Percentiles rank a stretch among this genome's conserved stretches.
phyloP scores from a whole-genome alignment of 2,888 invertebrate genomes.

The Geophilus truncorum region DNA sequence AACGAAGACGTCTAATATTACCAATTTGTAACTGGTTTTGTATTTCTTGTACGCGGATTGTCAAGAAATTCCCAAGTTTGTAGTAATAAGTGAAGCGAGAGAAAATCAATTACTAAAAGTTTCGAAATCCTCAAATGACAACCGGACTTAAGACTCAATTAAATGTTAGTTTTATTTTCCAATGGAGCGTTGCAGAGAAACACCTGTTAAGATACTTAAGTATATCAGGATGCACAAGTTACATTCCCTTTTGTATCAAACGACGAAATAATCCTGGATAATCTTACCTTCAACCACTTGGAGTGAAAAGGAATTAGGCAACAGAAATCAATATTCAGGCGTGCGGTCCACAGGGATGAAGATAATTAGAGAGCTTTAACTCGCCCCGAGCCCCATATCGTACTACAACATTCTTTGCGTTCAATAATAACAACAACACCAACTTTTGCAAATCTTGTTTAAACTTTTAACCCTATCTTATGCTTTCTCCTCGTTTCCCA shows the following conservation, averaged over 20 bases:
- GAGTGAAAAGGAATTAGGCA: conserved; percentile 13
- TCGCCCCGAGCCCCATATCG: not conserved
- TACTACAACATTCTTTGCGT: not conserved
- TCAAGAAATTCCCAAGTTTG: no score
- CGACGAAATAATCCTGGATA: conserved; percentile 22
- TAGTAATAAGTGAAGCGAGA: no score
- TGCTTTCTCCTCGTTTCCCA: not conserved
- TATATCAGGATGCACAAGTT: not conserved
- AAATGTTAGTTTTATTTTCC: not conserved
- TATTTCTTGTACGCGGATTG: no score
- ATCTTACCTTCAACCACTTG: not conserved
- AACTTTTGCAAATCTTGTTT: not conserved
- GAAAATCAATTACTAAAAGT: no score
- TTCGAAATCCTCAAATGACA: no score
- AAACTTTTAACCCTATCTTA: conserved; percentile 10
- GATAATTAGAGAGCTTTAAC: conserved; percentile 13
- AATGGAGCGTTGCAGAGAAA: not conserved
- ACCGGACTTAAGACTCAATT: not conserved
- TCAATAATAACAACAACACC: not conserved
- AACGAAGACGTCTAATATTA: not conserved
- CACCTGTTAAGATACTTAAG: conserved; percentile 23
- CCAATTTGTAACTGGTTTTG: not conserved
- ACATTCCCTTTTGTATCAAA: conserved; percentile 5
- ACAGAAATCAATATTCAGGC: conserved; percentile 27
- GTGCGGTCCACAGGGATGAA: not conserved